Percentiles rank a stretch among this genome's conserved stretches.
Evolutionary conservation across 2,113 vertebrate genomes (phyloP).

Genomic region (Channa argus): DNA sequence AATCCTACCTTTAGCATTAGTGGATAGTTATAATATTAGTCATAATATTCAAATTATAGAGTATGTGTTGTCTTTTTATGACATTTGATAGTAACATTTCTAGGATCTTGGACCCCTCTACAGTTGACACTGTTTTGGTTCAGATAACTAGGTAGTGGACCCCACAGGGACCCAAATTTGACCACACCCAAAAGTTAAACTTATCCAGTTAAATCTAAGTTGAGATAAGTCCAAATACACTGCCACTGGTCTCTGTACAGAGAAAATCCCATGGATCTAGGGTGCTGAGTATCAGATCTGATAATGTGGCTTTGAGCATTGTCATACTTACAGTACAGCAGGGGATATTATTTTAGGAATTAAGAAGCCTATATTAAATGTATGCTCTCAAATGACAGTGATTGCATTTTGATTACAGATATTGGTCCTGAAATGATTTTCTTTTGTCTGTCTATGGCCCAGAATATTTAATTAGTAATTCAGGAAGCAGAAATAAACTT

Average conservation of each 20-base stretch:
- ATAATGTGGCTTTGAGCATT: background rate
- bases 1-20: background rate
- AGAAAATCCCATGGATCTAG: no score
- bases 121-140: no score
- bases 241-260: no score
- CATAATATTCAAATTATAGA: no score
- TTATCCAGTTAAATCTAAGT: no score
- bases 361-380: background rate
- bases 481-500: background rate
- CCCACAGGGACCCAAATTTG: no score
- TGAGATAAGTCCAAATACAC: no score
- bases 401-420: background rate
- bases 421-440: background rate
- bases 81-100: background rate
- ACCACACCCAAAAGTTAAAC: no score
- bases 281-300: no score
- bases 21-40: background rate
- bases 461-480: background rate
- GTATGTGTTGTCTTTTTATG: background rate
- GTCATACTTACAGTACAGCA: background rate
- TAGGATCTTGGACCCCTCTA: no score
- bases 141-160: no score
- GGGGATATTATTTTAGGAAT: background rate
- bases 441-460: background rate
- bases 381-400: background rate